Percentiles rank a stretch among this genome's conserved stretches.
These are phyloP conservation scores for Antennarius striatus DNA, from an alignment of 2,113 vertebrate genomes.

Conservation along the genomic window DNA sequence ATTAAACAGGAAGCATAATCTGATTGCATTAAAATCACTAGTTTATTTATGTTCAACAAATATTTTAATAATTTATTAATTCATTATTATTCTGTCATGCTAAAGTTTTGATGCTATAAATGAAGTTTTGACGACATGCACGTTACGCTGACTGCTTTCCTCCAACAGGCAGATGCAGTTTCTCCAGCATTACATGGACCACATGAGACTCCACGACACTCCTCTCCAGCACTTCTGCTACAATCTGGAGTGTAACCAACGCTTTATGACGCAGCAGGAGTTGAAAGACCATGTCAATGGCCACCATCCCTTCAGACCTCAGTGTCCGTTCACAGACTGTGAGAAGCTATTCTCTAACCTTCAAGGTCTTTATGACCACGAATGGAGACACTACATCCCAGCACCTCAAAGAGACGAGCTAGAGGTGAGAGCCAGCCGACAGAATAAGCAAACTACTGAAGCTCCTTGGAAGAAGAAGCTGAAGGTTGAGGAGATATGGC, in stretches of 20 bases:
- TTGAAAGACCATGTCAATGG: slow-evolving; percentile 83
- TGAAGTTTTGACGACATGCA: neutral
- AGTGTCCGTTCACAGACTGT: slow-evolving; percentile 88
- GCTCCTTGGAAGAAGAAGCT: slow-evolving; percentile 80
- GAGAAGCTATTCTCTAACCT: slow-evolving; percentile 83
- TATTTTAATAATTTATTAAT: no score
- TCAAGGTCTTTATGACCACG: slow-evolving; percentile 87
- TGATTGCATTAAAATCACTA: no score
- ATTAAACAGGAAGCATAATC: no score
- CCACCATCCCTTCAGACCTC: slow-evolving; percentile 77
- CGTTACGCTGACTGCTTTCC: neutral
- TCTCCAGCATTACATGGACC: slow-evolving; percentile 91
- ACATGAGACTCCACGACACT: slow-evolving; percentile 87
- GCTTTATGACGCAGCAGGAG: slow-evolving; percentile 85
- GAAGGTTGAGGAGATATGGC: slow-evolving; percentile 68
- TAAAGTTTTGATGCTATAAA: neutral
- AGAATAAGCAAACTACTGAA: slow-evolving; percentile 46
- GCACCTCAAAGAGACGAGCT: slow-evolving; percentile 53
- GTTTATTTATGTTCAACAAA: no score
- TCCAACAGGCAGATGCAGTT: slow-evolving; percentile 60
- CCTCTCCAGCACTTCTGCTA: slow-evolving; percentile 90
- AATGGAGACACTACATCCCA: slow-evolving; percentile 88
- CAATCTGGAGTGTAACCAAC: slow-evolving; percentile 87
- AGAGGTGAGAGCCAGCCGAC: slow-evolving; percentile 7
- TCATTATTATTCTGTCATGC: neutral